Evolutionary conservation across 2,888 invertebrate species (phyloP).

Genomic region (Ischnura elegans): DNA sequence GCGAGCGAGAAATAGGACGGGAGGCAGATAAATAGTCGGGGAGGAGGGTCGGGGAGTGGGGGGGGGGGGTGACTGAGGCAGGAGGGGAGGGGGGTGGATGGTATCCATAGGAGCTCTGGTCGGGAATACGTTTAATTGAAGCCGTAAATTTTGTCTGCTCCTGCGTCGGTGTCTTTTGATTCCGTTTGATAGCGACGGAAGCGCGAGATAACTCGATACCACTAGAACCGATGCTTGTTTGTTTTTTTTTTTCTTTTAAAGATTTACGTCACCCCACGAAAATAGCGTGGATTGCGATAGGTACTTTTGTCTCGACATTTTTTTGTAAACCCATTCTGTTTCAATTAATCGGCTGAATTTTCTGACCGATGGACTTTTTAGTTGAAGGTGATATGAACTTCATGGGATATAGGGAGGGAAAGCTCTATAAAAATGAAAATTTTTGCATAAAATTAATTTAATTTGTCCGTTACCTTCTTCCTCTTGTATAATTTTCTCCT

Average conservation of each 20-base stretch:
- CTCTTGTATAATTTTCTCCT: no score
- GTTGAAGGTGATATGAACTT: neutral
- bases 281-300: neutral
- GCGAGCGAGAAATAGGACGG: slow-evolving; percentile 32
- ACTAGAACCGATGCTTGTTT: neutral
- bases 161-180: slow-evolving; percentile 22
- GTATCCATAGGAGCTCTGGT: no score
- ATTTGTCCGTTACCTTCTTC: no score
- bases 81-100: no score
- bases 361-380: neutral
- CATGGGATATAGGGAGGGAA: neutral
- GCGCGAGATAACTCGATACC: neutral
- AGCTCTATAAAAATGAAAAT: neutral
- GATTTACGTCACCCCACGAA: neutral
- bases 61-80: neutral
- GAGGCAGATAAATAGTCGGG: slow-evolving; percentile 38
- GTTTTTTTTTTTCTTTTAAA: no score
- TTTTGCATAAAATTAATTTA: neutral
- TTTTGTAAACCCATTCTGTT: neutral
- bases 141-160: slow-evolving; percentile 45
- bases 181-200: slow-evolving; percentile 3
- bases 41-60: slow-evolving; percentile 43
- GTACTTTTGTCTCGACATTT: neutral
- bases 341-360: neutral
- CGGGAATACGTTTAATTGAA: slow-evolving; percentile 49